Evolutionary conservation across 1,140 invertebrate species (phyloP).

Genomic region (Steinernema feltiae): DNA sequence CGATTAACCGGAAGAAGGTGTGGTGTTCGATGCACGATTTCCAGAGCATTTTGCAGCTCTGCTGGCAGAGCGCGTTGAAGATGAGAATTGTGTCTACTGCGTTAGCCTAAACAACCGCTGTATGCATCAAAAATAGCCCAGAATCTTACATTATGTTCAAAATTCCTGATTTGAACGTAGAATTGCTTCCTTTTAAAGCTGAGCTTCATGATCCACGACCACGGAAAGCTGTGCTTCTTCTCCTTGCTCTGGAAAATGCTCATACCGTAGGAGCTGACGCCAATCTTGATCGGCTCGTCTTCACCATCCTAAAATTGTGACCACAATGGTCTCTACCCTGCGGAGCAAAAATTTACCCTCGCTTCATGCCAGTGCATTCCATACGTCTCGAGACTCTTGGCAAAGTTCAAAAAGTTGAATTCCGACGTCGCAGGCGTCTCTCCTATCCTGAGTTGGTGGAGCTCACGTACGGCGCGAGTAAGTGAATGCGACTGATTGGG

Average conservation of each 20-base stretch:
- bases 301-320: conserved; percentile 30
- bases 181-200: conserved; percentile 97
- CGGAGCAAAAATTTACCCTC: conserved; percentile 65
- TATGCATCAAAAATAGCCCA: not conserved
- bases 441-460: conserved; percentile 81
- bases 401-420: conserved; percentile 83
- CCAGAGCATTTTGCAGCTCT: conserved; percentile 95
- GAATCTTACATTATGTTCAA: conserved; percentile 37
- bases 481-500: conserved; percentile 79
- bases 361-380: conserved; percentile 84
- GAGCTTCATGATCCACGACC: conserved; percentile 90
- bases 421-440: conserved; percentile 85
- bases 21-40: conserved; percentile 96
- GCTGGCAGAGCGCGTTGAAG: conserved; percentile 62
- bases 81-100: conserved; percentile 34
- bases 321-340: too few relatives aligned
- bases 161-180: conserved; percentile 60
- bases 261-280: conserved; percentile 74
- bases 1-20: conserved; percentile 89
- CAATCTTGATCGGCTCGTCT: conserved; percentile 40
- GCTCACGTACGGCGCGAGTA: conserved; percentile 77
- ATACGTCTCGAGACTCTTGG: conserved; percentile 81
- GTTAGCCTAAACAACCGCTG: conserved; percentile 38
- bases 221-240: conserved; percentile 88
- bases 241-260: conserved; percentile 82